Conservation (phyloP, 2,797 vertebrate genomes). For the Sebastes alutus region DNA sequence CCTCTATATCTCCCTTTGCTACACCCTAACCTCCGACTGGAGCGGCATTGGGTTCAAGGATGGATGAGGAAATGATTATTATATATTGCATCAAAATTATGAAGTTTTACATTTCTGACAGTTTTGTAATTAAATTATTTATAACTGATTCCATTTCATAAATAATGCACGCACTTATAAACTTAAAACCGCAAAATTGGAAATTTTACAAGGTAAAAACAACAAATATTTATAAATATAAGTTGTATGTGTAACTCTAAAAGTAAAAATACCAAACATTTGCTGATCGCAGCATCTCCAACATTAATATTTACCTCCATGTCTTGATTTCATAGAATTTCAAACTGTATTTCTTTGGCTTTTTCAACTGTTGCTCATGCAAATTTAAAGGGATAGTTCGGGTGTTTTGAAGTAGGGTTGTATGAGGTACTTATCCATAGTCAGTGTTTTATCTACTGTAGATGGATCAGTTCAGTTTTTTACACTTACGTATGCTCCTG, state of each 20-base stretch:
- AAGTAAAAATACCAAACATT: background rate
- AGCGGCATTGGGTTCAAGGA: conserved; percentile 14
- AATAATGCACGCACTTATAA: background rate
- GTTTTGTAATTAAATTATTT: background rate
- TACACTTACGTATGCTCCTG: background rate
- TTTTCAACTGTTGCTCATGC: background rate
- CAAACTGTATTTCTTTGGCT: background rate
- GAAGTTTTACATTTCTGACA: background rate
- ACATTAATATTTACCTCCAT: background rate
- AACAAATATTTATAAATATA: background rate
- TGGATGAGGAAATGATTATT: conserved; percentile 4
- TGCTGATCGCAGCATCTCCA: background rate
- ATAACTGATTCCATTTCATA: background rate
- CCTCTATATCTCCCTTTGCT: conserved; percentile 30
- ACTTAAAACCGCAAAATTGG: background rate
- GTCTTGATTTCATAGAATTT: background rate
- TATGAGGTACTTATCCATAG: background rate
- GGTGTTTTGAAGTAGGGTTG: background rate
- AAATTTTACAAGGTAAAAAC: background rate
- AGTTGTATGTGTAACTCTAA: background rate
- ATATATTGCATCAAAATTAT: background rate
- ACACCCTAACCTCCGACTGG: conserved; percentile 8
- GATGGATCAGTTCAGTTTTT: background rate
- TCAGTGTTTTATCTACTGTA: background rate
- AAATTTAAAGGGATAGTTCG: background rate